Percentiles rank a stretch among this genome's conserved stretches.
Conservation (phyloP, 2,113 vertebrate species). For the Crocuta crocuta region DNA sequence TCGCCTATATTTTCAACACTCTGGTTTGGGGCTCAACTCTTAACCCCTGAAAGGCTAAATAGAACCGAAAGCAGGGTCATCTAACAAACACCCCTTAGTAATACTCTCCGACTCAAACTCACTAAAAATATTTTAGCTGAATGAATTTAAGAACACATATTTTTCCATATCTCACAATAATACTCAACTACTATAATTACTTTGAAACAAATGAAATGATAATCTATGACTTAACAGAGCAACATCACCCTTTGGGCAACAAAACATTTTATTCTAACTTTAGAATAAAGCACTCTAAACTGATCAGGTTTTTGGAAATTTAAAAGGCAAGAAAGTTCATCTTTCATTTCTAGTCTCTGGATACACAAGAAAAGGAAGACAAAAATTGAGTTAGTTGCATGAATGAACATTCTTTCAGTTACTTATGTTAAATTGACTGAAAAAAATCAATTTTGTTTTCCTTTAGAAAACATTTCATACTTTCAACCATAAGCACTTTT, state of each 20-base stretch:
- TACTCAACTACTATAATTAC: background rate
- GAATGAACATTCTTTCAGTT: conserved; percentile 67
- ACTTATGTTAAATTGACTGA: conserved; percentile 72
- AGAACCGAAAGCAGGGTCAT: background rate
- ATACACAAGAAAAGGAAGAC: conserved; percentile 66
- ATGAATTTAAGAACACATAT: conserved; percentile 23
- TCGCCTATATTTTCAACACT: background rate
- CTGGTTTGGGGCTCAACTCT: background rate
- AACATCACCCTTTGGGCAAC: background rate
- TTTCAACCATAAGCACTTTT: conserved; percentile 70
- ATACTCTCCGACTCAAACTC: background rate
- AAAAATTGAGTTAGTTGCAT: conserved; percentile 76
- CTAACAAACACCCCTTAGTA: background rate
- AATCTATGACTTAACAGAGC: background rate
- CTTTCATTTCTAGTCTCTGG: conserved; percentile 67
- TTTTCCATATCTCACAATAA: conserved; percentile 52
- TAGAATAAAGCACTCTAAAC: conserved; percentile 50
- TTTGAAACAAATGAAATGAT: conserved; percentile 50
- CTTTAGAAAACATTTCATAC: conserved; percentile 70
- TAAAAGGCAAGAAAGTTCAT: conserved; percentile 64
- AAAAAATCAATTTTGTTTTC: conserved; percentile 76
- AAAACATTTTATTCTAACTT: conserved; percentile 22
- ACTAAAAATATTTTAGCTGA: background rate
- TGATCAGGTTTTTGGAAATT: conserved; percentile 56
- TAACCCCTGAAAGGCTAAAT: background rate